Percentiles rank a stretch among this genome's conserved stretches.
phyloP scores from a whole-genome alignment of 2,888 invertebrate species.

The Drosophila rellima region DNA sequence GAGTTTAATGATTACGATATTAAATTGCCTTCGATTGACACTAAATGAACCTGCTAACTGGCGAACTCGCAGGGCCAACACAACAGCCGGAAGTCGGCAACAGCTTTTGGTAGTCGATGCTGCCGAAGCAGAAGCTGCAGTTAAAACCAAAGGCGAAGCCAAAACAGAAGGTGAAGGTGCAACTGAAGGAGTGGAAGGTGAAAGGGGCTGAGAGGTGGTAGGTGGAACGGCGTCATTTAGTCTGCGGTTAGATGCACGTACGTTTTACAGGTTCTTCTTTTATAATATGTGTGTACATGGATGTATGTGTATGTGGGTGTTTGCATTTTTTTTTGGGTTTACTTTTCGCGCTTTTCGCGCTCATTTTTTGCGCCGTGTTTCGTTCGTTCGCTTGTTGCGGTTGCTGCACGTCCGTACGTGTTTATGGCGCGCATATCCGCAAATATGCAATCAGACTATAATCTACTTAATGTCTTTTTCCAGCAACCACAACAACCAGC shows the following conservation, averaged over 20 bases:
- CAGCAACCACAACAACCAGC: constrained; percentile 39
- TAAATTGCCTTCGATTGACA: background rate
- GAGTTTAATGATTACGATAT: background rate
- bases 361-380: constrained; percentile 52
- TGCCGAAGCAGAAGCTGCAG: constrained; percentile 37
- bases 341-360: constrained; percentile 36
- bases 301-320: constrained; percentile 6
- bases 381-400: constrained; percentile 67
- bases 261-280: constrained; percentile 75
- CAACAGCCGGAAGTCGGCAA: constrained; percentile 16
- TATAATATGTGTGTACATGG: constrained; percentile 38
- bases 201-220: background rate
- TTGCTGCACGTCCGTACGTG: constrained; percentile 82
- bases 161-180: constrained; percentile 23
- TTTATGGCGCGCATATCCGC: constrained; percentile 82
- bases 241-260: constrained; percentile 81
- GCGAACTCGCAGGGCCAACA: constrained; percentile 22
- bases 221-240: constrained; percentile 69
- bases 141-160: constrained; percentile 19
- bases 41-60: background rate
- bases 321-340: constrained; percentile 21
- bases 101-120: constrained; percentile 42
- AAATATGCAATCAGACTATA: constrained; percentile 81
- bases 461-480: constrained; percentile 82
- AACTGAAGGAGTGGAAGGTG: background rate